Conservation (phyloP, 1,140 invertebrate genomes). For the Brachionus plicatilis region DNA sequence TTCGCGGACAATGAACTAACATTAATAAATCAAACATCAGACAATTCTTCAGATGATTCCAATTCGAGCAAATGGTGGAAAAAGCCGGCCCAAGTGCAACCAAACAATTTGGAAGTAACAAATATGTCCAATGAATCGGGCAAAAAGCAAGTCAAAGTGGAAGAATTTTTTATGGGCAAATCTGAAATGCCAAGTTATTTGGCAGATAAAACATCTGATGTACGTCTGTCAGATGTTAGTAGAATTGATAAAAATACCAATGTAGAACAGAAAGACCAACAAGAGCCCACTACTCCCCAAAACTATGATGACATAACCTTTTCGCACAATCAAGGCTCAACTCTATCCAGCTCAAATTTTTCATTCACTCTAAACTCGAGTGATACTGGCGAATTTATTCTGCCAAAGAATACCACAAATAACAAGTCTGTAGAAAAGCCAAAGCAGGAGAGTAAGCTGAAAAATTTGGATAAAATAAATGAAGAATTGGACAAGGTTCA, state of each 20-base stretch:
- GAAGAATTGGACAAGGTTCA: constrained; percentile 4
- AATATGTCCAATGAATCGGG: not conserved
- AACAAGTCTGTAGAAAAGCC: not conserved
- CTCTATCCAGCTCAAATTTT: not conserved
- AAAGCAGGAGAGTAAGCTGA: not conserved
- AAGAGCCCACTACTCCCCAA: not conserved
- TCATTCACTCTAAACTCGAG: constrained; percentile 28
- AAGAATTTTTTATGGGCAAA: not conserved
- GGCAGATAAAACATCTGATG: not conserved
- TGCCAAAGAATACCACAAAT: not conserved
- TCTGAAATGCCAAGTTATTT: constrained; percentile 20
- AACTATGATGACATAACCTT: constrained; percentile 14
- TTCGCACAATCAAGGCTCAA: constrained; percentile 27
- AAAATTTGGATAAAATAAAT: constrained; percentile 36
- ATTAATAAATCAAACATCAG: not conserved
- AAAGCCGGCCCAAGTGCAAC: not conserved
- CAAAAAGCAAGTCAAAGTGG: not conserved
- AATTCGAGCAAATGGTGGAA: constrained; percentile 14
- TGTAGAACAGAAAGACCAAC: not conserved
- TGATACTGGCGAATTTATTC: constrained; percentile 24
- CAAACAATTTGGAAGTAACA: not conserved
- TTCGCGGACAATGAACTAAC: constrained; percentile 20
- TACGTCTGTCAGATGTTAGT: not conserved
- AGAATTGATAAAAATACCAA: not conserved
- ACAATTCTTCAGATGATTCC: not conserved